phyloP scores from a whole-genome alignment of 2,797 vertebrate genomes.

The Gephyroberyx darwinii region DNA sequence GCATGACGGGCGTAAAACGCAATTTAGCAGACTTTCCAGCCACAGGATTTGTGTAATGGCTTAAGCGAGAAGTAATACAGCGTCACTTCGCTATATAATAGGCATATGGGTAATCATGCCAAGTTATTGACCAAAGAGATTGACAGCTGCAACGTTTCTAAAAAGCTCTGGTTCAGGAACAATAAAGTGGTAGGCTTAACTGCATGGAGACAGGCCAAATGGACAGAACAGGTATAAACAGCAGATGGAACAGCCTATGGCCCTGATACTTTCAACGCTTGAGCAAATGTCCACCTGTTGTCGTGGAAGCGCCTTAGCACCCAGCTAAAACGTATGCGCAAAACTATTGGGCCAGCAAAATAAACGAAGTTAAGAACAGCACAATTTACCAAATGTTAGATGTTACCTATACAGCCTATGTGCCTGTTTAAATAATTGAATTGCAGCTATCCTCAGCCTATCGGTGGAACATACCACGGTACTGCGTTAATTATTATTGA shows the following conservation, averaged over 20 bases:
- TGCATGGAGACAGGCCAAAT: conserved; percentile 45
- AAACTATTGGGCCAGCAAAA: neutral
- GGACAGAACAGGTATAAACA: conserved; percentile 36
- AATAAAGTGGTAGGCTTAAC: conserved; percentile 59
- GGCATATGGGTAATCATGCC: conserved; percentile 43
- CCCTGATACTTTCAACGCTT: conserved; percentile 9
- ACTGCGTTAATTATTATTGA: neutral
- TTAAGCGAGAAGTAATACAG: conserved; percentile 58
- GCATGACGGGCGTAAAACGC: conserved; percentile 73
- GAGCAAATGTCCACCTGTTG: conserved; percentile 58
- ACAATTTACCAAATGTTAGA: no score
- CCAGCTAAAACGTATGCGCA: neutral
- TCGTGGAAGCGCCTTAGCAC: neutral
- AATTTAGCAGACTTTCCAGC: conserved; percentile 66
- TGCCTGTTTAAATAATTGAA: neutral
- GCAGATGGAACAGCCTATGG: conserved; percentile 11
- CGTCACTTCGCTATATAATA: conserved; percentile 33
- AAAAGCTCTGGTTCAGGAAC: conserved; percentile 41
- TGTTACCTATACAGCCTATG: neutral
- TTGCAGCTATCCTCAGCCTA: neutral
- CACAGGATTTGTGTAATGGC: conserved; percentile 64
- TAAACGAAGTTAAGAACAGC: neutral
- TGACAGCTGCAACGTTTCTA: conserved; percentile 59
- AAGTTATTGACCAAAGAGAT: conserved; percentile 48
- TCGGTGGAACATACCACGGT: neutral